Evolutionary conservation across 2,113 vertebrate genomes (phyloP).

Genomic region (Cranoglanis bouderius): DNA sequence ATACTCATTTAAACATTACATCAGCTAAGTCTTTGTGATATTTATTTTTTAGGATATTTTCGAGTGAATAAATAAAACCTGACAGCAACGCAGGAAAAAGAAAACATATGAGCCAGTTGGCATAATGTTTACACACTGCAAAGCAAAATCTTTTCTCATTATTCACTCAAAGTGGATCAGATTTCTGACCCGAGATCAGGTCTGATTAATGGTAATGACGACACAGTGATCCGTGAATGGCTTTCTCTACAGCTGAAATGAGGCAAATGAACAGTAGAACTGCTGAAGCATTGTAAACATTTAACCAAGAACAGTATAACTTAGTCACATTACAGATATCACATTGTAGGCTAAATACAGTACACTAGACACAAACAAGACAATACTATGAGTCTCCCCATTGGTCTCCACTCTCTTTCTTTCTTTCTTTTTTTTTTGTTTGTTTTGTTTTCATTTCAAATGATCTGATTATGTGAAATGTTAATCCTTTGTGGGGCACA

Average conservation of each 20-base stretch:
- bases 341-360: constrained; percentile 11
- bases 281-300: not conserved
- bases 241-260: not conserved
- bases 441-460: not conserved
- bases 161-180: constrained; percentile 10
- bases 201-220: not conserved
- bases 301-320: not conserved
- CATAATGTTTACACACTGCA: not conserved
- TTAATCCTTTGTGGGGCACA: not conserved
- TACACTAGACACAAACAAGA: constrained; percentile 27
- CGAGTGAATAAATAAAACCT: constrained; percentile 2
- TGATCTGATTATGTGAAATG: not conserved
- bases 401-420: constrained; percentile 18
- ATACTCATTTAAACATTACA: constrained; percentile 27
- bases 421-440: no score
- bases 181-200: not conserved
- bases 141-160: constrained; percentile 12
- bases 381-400: constrained; percentile 32
- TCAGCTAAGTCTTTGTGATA: not conserved
- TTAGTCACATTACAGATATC: constrained; percentile 25
- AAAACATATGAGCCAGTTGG: not conserved
- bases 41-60: not conserved
- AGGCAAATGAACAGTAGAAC: not conserved
- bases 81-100: not conserved
- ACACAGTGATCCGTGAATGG: not conserved